Evolutionary conservation across 2,113 vertebrate species (phyloP).

Genomic region (Caloenas nicobarica): DNA sequence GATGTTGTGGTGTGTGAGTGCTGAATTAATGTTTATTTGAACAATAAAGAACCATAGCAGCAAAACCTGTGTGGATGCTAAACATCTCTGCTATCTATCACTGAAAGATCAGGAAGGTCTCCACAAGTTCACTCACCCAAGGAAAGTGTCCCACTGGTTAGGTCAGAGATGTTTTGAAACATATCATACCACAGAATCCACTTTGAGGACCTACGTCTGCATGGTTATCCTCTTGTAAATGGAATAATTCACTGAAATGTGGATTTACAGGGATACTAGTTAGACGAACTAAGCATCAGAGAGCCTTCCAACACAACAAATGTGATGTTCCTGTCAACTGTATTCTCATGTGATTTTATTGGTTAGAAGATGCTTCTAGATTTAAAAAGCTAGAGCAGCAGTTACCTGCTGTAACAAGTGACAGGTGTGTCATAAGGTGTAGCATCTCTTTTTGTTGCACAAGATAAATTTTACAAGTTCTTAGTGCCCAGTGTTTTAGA

Average conservation of each 20-base stretch:
- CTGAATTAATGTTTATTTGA: neutral
- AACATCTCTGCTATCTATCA: neutral
- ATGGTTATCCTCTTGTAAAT: neutral
- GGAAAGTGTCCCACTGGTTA: neutral
- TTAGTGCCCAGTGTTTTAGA: neutral
- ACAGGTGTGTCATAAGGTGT: neutral
- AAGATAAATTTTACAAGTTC: neutral
- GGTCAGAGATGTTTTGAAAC: neutral
- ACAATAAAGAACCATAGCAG: neutral
- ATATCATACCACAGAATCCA: accelerated
- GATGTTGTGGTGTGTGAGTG: neutral
- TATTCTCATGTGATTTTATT: neutral
- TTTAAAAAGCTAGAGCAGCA: neutral
- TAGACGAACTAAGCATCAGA: neutral
- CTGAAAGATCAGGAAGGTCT: neutral
- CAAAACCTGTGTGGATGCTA: neutral
- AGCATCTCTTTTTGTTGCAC: neutral
- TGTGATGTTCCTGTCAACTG: neutral
- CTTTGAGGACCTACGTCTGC: neutral
- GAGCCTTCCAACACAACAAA: neutral
- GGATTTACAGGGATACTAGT: neutral
- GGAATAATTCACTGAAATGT: neutral
- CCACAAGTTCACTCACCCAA: neutral
- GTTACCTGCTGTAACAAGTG: accelerated
- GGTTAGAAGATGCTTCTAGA: neutral